Evolutionary conservation across 2,113 vertebrate species (phyloP).

Genomic region (Thomomys bottae): DNA sequence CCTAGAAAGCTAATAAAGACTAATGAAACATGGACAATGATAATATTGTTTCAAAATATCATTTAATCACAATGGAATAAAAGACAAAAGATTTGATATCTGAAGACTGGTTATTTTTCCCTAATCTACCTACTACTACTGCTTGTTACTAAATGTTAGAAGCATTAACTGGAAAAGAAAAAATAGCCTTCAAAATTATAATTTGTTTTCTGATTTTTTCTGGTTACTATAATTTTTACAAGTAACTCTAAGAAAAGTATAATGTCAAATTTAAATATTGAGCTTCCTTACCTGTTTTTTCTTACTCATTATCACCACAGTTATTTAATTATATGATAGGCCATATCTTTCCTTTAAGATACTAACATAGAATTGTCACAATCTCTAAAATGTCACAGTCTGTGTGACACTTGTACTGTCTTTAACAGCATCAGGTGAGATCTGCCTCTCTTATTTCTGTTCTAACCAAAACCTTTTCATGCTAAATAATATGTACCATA

Average conservation of each 20-base stretch:
- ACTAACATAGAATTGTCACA: background rate
- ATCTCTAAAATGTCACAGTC: background rate
- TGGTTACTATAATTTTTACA: too few species aligned
- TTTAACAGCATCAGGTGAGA: background rate
- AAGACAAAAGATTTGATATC: background rate
- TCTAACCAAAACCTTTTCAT: background rate
- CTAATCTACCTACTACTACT: background rate
- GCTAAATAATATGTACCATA: background rate
- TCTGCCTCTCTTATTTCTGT: slow-evolving; percentile 19
- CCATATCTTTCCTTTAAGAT: background rate
- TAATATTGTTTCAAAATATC: background rate
- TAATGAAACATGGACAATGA: background rate
- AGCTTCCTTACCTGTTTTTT: slow-evolving; percentile 28
- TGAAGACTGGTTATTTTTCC: background rate
- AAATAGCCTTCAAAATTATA: background rate
- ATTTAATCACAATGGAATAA: background rate
- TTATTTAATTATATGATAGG: background rate
- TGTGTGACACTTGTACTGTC: background rate
- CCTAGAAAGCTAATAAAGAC: background rate
- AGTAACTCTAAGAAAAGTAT: too few species aligned
- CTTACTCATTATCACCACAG: background rate
- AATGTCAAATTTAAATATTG: too few species aligned
- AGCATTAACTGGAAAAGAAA: background rate
- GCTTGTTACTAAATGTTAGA: background rate
- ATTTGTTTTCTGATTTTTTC: background rate